Percentiles rank a stretch among this genome's conserved stretches.
Conservation (phyloP, 2,888 invertebrate species). For the Tetragnatha montana region DNA sequence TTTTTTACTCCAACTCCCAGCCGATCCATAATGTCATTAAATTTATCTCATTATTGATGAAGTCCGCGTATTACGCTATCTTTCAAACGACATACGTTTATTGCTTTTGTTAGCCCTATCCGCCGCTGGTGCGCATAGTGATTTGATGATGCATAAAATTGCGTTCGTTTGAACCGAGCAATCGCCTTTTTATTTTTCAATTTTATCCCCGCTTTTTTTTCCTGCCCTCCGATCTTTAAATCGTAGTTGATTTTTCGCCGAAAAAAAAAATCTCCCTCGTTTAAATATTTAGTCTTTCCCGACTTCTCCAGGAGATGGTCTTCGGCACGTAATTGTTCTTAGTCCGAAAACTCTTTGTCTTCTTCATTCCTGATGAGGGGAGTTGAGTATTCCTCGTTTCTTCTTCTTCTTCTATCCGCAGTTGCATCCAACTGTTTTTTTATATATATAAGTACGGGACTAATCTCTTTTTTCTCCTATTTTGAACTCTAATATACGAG, state of each 20-base stretch:
- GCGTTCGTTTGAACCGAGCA: constrained; percentile 1
- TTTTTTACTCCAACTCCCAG: neutral
- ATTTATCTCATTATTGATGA: constrained; percentile 1
- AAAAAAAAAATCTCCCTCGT: neutral
- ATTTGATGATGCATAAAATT: constrained; percentile 22
- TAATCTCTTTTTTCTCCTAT: constrained; percentile 9
- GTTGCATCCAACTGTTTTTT: neutral
- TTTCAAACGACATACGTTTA: neutral
- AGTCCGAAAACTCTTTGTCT: neutral
- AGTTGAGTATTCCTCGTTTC: neutral
- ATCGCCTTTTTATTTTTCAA: constrained; percentile 3
- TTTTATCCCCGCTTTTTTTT: neutral
- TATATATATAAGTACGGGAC: neutral
- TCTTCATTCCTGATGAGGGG: neutral
- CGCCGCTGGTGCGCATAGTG: neutral
- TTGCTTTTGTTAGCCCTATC: neutral
- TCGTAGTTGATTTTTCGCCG: neutral
- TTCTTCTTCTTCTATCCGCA: neutral
- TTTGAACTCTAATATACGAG: constrained; percentile 33
- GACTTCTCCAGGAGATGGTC: neutral
- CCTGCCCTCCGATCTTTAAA: neutral
- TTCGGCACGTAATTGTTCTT: constrained; percentile 23
- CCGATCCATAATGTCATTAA: neutral
- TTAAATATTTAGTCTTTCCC: constrained; percentile 32
- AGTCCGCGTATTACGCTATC: neutral